Conservation (phyloP, 2,113 vertebrate species). For the Pagrus major region DNA sequence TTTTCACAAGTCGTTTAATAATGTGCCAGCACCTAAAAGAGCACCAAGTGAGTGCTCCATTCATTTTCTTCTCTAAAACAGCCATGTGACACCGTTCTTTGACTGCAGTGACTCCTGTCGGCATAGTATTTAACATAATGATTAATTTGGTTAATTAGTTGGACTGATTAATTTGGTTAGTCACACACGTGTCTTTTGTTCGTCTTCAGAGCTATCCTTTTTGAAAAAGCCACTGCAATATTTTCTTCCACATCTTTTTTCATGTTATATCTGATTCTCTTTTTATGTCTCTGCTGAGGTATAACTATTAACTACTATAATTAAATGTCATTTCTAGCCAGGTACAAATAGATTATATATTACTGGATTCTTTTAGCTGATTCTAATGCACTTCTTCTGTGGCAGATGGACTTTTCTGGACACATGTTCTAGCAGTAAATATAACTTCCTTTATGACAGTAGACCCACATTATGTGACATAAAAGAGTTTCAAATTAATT, state of each 20-base stretch:
- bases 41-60: slow-evolving; percentile 26
- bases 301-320: neutral
- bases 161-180: slow-evolving; percentile 32
- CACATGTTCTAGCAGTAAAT: neutral
- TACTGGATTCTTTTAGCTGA: neutral
- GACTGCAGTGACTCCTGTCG: slow-evolving; percentile 43
- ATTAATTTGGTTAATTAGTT: slow-evolving; percentile 55
- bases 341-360: neutral
- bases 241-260: neutral
- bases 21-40: slow-evolving; percentile 27
- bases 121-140: slow-evolving; percentile 36
- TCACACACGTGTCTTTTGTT: slow-evolving; percentile 19
- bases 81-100: slow-evolving; percentile 32
- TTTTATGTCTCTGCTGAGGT: neutral
- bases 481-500: neutral
- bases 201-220: neutral
- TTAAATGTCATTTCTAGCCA: neutral
- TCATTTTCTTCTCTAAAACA: slow-evolving; percentile 44
- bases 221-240: neutral
- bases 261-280: neutral
- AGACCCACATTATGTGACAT: neutral
- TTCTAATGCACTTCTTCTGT: neutral
- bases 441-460: neutral
- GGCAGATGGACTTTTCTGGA: neutral
- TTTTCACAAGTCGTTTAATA: slow-evolving; percentile 49